These are phyloP conservation scores for Gambusia affinis DNA, from an alignment of 2,113 vertebrate species.

Conservation along the genomic window DNA sequence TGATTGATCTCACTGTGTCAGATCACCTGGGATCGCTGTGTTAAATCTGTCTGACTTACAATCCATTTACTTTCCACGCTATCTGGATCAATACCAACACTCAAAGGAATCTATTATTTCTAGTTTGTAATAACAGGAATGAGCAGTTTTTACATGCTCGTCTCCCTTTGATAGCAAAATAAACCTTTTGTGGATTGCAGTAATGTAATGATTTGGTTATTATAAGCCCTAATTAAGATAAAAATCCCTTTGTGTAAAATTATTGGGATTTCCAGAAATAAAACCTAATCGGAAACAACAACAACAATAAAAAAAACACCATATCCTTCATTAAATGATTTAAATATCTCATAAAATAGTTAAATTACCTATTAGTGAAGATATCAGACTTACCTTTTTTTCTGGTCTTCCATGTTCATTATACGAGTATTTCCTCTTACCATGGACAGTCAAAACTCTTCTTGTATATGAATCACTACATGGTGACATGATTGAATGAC, in stretches of 20 bases:
- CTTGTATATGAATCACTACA: background rate
- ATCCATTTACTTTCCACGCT: background rate
- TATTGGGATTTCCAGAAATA: background rate
- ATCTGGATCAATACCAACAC: background rate
- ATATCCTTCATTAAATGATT: background rate
- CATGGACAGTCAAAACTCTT: background rate
- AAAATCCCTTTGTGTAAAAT: too few relatives aligned
- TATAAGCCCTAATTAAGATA: too few relatives aligned
- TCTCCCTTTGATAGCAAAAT: background rate
- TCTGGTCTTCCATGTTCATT: conserved; percentile 23
- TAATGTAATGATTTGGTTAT: too few relatives aligned
- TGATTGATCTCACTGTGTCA: conserved; percentile 16
- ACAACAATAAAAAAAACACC: background rate
- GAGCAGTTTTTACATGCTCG: background rate
- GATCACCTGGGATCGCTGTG: conserved; percentile 7
- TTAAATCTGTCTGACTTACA: conserved; percentile 1
- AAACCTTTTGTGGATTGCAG: too few relatives aligned
- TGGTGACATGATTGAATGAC: background rate
- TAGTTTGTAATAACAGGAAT: background rate
- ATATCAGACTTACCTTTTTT: background rate
- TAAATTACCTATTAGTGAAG: background rate
- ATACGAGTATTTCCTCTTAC: background rate
- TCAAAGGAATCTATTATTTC: background rate
- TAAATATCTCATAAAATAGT: background rate
- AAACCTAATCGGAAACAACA: background rate